Base-by-base conservation (phyloP, 2,113 vertebrate genomes). In the Tor tambroides region DNA sequence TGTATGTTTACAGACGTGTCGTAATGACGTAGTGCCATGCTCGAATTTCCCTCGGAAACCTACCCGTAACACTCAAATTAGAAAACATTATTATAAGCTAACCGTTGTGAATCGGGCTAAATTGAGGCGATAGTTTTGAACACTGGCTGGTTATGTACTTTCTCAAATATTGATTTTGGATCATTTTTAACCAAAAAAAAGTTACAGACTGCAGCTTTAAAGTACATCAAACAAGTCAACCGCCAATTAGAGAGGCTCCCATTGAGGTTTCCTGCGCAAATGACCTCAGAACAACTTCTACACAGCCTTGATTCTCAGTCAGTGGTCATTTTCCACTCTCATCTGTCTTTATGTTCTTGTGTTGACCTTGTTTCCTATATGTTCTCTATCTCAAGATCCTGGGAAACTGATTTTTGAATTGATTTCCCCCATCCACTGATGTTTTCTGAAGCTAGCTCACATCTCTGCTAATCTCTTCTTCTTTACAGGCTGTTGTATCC, bases 341-440 rank as follows among this genome's bases (percentile, higher is more conserved):
- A 43, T 61, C 76, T 56, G 49, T 82, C 85, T 85, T 46, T 15
- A 32, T 32, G n/a, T 80, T 43, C 3, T 17, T 2, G 3, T 3
- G n/a, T 23, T 35, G 77, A 71, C 77, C 43, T 67, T 26, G 15
- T 72, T 69, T 49, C 3, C 0, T 54, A 3, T 28, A 49, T 32
- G 56, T 77, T 8, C 28, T 80, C n/a, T 61, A 32, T 23, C 14
- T 77, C 26, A 51, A 38, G 26, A 21, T 83, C 80, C 61, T 83
- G 80, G 56, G 80, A 82, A 82, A 46, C 80, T 11, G 46, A 78
- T 78, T 78, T 78, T 54, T 54, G 7, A 51, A 78, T 78, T 17
- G 76, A 32, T 32, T 38, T 5, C 8, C 9, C 26, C 41, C 12
- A 0, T 28, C 41, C 74, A 49, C 43, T 17, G 49, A 78, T 78